Evolutionary conservation across 23 tunicate species (phyloP).

Genomic region (Ciona savignyi): DNA sequence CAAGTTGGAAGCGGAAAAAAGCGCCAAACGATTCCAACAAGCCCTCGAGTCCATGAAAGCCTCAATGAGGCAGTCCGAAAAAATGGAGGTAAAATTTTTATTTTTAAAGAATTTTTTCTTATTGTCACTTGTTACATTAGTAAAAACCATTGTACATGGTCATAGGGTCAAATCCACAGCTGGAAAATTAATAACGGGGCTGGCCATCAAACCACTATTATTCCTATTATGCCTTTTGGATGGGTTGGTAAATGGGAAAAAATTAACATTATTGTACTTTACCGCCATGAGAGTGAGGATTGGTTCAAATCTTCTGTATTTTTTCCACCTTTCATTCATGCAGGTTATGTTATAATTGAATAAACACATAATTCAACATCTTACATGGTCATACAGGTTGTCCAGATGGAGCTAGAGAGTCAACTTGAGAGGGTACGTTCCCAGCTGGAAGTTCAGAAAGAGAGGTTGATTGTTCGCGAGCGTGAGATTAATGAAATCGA

Average conservation of each 20-base stretch:
- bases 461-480: conserved; percentile 28
- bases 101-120: not conserved
- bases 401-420: conserved; percentile 84
- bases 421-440: conserved; percentile 78
- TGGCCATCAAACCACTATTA: too few relatives aligned
- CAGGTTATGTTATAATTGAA: too few relatives aligned
- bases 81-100: conserved; percentile 57
- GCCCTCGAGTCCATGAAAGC: conserved; percentile 65
- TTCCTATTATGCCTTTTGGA: too few relatives aligned
- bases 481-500: conserved; percentile 70
- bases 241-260: not conserved
- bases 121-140: too few relatives aligned
- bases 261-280: too few relatives aligned
- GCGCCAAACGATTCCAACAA: conserved; percentile 24
- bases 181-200: too few relatives aligned
- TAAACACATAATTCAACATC: too few relatives aligned
- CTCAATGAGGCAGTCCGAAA: conserved; percentile 53
- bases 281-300: too few relatives aligned
- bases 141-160: too few relatives aligned
- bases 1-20: conserved; percentile 67
- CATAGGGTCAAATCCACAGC: too few relatives aligned
- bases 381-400: conserved; percentile 19
- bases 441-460: conserved; percentile 54
- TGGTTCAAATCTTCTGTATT: too few relatives aligned
- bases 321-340: too few relatives aligned